Base-by-base conservation (phyloP, 92 coral and sea anemone genomes). In the Phenganax marumi region DNA sequence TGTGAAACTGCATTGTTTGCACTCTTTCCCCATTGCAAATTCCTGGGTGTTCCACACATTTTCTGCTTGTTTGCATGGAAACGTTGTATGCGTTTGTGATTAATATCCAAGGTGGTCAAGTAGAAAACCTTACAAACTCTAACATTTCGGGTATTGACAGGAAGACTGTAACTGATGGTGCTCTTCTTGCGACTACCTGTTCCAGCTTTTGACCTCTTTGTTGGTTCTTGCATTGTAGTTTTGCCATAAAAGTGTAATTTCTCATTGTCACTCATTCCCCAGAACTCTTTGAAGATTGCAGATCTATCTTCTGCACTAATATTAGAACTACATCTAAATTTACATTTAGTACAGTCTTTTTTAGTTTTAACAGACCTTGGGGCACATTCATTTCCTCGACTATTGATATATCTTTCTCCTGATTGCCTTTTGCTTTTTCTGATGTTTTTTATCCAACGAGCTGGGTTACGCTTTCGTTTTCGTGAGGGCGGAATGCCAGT, bases 11-110 rank as follows among this genome's bases (percentile, higher is more conserved):
- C 76, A 71, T 71, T 71, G n/a, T 71, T 71, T 7, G 76, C 76
- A 6, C 76, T 71, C 17, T 71, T 71, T 1, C 76, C 76, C 76
- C 76, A 71, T 22, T 71, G 76, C 76, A 71, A 71, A 71, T 71
- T 71, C 55, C 3, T 13, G 12, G 5, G 5, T 39, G 72, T 4
- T 14, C 72, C 72, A 66, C 72, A 66, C 72, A 66, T 66, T 71
- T 71, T 71, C 76, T 71, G 76, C 48, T 71, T 71, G 76, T 71
- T 71, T 47, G 22, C 54, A 14, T 71, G 76, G 55, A 18, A 71
- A 71, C 1, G 18, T 71, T 71, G 76, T 33, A 22, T 19, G 16
- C 76, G 76, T 3, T 56, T 56, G 10, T 56, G 10, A 3, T 56
- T 56, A 3, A 66, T 66, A 13, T 66, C 5, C 72, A 66, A 39